Conservation (phyloP, 2,797 vertebrate genomes). For the Syndactyla subalaris region DNA sequence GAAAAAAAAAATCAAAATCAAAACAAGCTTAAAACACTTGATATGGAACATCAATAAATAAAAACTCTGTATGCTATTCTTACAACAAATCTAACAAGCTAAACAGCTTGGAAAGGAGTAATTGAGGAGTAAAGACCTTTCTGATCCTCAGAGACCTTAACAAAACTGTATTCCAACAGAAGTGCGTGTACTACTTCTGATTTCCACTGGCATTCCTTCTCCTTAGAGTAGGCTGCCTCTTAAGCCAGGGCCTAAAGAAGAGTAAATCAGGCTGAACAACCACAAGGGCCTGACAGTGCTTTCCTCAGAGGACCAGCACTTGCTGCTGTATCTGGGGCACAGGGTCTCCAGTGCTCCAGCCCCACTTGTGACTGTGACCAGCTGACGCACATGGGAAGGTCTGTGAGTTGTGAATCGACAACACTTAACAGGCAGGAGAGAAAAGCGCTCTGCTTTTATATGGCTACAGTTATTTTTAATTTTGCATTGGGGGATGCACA, state of each 20-base stretch:
- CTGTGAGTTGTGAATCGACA: neutral
- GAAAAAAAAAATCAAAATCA: neutral
- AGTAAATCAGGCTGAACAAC: neutral
- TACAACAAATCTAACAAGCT: neutral
- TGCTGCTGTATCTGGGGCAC: neutral
- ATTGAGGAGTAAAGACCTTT: neutral
- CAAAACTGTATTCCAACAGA: neutral
- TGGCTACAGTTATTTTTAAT: conserved; percentile 3
- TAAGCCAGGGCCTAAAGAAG: accelerated
- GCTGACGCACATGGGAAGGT: neutral
- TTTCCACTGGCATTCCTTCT: neutral
- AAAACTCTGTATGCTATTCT: neutral
- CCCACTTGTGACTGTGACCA: accelerated
- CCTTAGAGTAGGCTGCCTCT: neutral
- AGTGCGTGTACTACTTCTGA: neutral
- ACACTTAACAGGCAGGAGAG: neutral
- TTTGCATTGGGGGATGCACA: conserved; percentile 20
- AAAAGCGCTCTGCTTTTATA: neutral
- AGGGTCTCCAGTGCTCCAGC: neutral
- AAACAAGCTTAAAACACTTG: neutral
- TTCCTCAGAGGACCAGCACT: neutral
- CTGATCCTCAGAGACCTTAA: neutral
- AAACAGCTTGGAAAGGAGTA: neutral
- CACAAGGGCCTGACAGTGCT: accelerated
- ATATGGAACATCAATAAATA: neutral